Evolutionary conservation across 1,140 invertebrate species (phyloP).

Genomic region (Aporrectodea caliginosa): DNA sequence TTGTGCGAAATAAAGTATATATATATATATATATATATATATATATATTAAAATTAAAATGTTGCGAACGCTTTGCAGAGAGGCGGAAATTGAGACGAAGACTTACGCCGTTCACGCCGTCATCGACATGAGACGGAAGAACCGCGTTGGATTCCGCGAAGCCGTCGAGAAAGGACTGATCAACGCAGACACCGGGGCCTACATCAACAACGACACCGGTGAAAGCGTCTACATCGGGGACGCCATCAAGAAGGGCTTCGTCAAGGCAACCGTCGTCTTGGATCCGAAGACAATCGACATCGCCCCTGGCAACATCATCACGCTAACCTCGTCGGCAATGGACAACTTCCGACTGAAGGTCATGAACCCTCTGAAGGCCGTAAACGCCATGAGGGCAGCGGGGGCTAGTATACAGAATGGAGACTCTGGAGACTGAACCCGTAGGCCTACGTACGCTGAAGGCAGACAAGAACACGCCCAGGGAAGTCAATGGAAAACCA

Average conservation of each 20-base stretch:
- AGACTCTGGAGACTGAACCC: neutral
- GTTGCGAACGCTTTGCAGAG: too few relatives aligned
- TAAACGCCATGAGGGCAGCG: constrained; percentile 39
- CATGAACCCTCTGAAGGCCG: constrained; percentile 40
- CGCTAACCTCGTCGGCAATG: constrained; percentile 45
- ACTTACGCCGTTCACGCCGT: constrained; percentile 33
- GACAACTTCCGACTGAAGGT: constrained; percentile 44
- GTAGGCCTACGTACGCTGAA: neutral
- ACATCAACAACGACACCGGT: neutral
- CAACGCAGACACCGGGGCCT: constrained; percentile 21
- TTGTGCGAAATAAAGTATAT: too few relatives aligned
- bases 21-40: too few relatives aligned
- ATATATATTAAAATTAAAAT: too few relatives aligned
- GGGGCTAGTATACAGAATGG: neutral
- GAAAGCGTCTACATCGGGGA: constrained; percentile 31
- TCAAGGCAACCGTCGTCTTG: constrained; percentile 31
- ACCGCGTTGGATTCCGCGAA: constrained; percentile 17
- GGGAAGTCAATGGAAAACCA: too few relatives aligned
- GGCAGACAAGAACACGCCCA: too few relatives aligned
- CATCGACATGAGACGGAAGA: constrained; percentile 31
- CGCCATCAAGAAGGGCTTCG: constrained; percentile 31
- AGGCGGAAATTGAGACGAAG: constrained; percentile 16
- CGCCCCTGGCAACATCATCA: constrained; percentile 48
- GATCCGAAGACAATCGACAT: constrained; percentile 48
- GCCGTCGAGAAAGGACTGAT: constrained; percentile 27